Evolutionary conservation across 2,888 invertebrate species (phyloP).

Genomic region (Ypsolopha sequella): DNA sequence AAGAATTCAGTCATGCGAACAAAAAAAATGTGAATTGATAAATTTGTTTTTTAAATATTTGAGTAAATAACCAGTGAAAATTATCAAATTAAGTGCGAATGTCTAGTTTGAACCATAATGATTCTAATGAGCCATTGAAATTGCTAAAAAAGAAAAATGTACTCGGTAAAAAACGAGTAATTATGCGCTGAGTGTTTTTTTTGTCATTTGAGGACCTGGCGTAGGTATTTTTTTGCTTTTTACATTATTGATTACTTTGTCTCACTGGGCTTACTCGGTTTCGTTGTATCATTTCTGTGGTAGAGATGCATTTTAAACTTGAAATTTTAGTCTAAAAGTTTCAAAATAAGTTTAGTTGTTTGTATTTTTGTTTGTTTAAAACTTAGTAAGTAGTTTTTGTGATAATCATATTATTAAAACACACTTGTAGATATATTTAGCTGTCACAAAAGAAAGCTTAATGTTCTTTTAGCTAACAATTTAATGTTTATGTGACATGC

Average conservation of each 20-base stretch:
- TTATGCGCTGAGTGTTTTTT: slow-evolving; percentile 3
- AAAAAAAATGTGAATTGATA: slow-evolving; percentile 33
- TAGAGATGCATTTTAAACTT: not conserved
- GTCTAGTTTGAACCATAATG: not conserved
- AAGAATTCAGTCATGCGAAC: slow-evolving; percentile 32
- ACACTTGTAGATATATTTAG: too few relatives aligned
- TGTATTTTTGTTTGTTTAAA: slow-evolving; percentile 8
- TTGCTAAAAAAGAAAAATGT: not conserved
- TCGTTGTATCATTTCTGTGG: not conserved
- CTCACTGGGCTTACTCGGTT: not conserved
- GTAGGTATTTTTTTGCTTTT: slow-evolving; percentile 3
- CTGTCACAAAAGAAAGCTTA: too few relatives aligned
- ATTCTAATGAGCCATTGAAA: not conserved
- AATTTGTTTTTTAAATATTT: not conserved
- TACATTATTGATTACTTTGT: slow-evolving; percentile 5
- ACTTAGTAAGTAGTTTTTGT: too few relatives aligned
- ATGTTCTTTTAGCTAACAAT: too few relatives aligned
- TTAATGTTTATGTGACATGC: too few relatives aligned
- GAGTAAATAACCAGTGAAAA: not conserved
- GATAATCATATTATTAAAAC: too few relatives aligned
- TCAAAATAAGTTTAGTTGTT: not conserved
- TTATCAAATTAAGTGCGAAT: not conserved
- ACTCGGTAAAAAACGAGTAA: not conserved
- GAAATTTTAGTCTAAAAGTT: not conserved
- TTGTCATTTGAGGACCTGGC: slow-evolving; percentile 2